Evolutionary conservation across 2,888 invertebrate species (phyloP), one percentile per base, ranked within the genome.

Genomic region (Colletes collaris): DNA sequence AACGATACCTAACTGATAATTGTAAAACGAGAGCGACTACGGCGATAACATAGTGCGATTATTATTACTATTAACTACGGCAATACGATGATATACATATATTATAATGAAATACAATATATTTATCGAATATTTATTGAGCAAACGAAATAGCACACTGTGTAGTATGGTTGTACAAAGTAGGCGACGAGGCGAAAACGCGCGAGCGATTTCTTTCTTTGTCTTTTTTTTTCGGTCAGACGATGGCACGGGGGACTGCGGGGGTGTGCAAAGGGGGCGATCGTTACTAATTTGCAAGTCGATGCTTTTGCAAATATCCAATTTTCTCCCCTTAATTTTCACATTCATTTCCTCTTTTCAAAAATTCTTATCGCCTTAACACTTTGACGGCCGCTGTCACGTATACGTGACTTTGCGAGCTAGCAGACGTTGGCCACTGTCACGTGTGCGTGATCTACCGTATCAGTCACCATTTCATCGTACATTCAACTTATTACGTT

Each of bases 101-200:
- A 88, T 84, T 87, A 86, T 90, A 90, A 78, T 88, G 85, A 91
- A 91, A 91, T 87, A 89, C 89, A 90, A 90, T 90, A 92, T 92
- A 92, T 92, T 92, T 92, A 92, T 92, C 91, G 91, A 92, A 91
- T 91, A 92, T 92, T 81, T 81, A 81, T 81, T 81, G 81, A 82
- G 81, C 82, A 82, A 81, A 79, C 89, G 89, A 86, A 85, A 79
- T 85, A 86, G 83, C 83, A 82, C 81, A 81, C 72, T 65, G 88
- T 87, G 87, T 92, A 91, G 91, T 64, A 89, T 65, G 87, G 85
- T 91, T 92, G 92, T 92, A 92, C 92, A 92, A 92, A 92, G 89
- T 90, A 90, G 90, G 79, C 87, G 87, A 86, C 66, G 72, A 79
- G 73, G 66, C 64, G 78, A 83, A 67, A 62, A 55, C 65, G 59